Conservation (phyloP, 2,888 invertebrate genomes). For the Scelioninae gen. 1 region DNA sequence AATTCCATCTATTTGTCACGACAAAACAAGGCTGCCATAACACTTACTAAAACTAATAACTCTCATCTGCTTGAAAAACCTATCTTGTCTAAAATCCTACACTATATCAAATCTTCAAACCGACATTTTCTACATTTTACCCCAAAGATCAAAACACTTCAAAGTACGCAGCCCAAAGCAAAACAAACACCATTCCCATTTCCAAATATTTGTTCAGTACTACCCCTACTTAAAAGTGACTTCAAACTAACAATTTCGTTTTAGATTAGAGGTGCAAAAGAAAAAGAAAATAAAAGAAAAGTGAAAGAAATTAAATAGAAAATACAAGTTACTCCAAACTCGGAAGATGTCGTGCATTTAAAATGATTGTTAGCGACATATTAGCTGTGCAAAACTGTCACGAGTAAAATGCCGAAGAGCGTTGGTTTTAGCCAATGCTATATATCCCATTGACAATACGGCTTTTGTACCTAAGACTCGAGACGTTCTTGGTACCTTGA, state of each 20-base stretch:
- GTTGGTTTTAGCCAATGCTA: conserved; percentile 43
- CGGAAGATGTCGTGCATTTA: not conserved
- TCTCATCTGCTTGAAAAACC: no score
- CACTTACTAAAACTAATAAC: no score
- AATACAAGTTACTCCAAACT: no score
- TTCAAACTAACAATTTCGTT: conserved; percentile 5
- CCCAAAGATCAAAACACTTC: not conserved
- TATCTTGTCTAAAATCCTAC: no score
- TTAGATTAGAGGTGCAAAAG: not conserved
- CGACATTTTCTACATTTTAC: not conserved
- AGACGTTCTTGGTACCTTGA: conserved; percentile 48
- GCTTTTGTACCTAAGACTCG: conserved; percentile 44
- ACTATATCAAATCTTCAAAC: no score
- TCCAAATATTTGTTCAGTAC: conserved; percentile 11
- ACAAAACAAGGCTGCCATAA: no score
- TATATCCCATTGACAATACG: conserved; percentile 49
- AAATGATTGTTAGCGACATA: conserved; percentile 13
- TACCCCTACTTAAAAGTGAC: not conserved
- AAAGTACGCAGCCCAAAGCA: not conserved
- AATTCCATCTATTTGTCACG: no score
- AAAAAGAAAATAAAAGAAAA: not conserved
- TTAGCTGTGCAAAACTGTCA: conserved; percentile 41
- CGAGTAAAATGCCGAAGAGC: conserved; percentile 9
- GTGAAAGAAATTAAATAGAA: no score
- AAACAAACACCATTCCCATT: conserved; percentile 5